Evolutionary conservation across 2,888 invertebrate genomes (phyloP), one percentile per base, ranked within the genome.

Genomic region (Atethmia centrago): DNA sequence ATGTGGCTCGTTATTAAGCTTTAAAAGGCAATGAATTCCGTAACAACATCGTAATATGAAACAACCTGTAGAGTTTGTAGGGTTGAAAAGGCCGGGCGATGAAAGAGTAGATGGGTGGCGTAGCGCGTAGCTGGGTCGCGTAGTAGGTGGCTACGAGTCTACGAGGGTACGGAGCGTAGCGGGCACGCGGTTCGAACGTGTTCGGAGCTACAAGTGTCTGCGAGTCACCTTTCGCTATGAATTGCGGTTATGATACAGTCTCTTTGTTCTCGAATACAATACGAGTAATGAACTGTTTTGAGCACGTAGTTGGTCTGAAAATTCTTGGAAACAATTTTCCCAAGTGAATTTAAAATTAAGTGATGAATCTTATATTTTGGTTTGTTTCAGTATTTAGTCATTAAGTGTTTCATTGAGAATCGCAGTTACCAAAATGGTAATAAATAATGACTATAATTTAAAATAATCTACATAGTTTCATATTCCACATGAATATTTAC

Each of bases 191-290:
- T 53, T 69, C 51, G 61, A 74, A 58, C 58, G 66, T 83, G 66
- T 61, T 65, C 28, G 74, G 53, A 66, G 78, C 82, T 82, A 85
- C 87, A 87, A 85, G 87, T 87, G 87, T 78, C 74, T 74, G 68
- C 66, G 59, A 58, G 61, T 47, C n/a, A 62, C 71, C 63, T 64
- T 58, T 65, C 51, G 31, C 51, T 47, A 47, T 25, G 25, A 71
- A 53, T 51, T 61, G 45, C 28, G 73, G 45, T 40, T 75, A 70
- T 66, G 59, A 73, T 51, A 62, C 36, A 53, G 40, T 53, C 62
- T 66, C 62, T 72, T 76, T 74, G 56, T 76, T 67, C 73, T 74
- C 63, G 31, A 61, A 25, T 42, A 70, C 21, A 74, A 76, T 65
- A 51, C n/a, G 47, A 42, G n/a, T 58, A 67, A 70, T 64, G 10